Evolutionary conservation across 2,797 vertebrate species (phyloP).

Genomic region (Merluccius polli): DNA sequence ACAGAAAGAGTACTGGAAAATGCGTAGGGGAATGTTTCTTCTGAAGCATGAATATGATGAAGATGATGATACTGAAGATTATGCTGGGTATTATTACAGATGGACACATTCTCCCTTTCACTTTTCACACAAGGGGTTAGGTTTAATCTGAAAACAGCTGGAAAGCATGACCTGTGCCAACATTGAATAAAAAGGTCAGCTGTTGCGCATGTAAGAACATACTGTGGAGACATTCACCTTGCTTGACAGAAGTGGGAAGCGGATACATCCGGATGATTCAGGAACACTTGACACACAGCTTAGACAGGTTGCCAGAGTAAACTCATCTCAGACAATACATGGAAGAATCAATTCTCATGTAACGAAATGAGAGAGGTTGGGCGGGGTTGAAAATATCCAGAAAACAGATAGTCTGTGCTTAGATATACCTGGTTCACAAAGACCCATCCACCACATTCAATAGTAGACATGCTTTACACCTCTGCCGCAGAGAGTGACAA

Average conservation of each 20-base stretch:
- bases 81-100: slow-evolving; percentile 59
- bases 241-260: slow-evolving; percentile 40
- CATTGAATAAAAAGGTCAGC: slow-evolving; percentile 54
- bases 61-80: slow-evolving; percentile 35
- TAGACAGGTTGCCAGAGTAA: slow-evolving; percentile 49
- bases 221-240: slow-evolving; percentile 50
- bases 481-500: not conserved
- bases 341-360: slow-evolving; percentile 34
- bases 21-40: slow-evolving; percentile 47
- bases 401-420: slow-evolving; percentile 49
- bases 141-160: slow-evolving; percentile 20
- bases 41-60: slow-evolving; percentile 32
- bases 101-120: slow-evolving; percentile 57
- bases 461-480: no score
- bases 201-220: slow-evolving; percentile 35
- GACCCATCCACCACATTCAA: no score
- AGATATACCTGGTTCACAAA: slow-evolving; percentile 45
- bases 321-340: slow-evolving; percentile 34
- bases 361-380: slow-evolving; percentile 29
- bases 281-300: slow-evolving; percentile 24
- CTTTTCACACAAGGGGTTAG: slow-evolving; percentile 26
- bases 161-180: slow-evolving; percentile 50
- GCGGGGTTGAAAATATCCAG: slow-evolving; percentile 14
- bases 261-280: slow-evolving; percentile 28
- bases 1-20: slow-evolving; percentile 25